Conservation (phyloP, 2,888 invertebrate genomes). For the Drosophila hamatofila region DNA sequence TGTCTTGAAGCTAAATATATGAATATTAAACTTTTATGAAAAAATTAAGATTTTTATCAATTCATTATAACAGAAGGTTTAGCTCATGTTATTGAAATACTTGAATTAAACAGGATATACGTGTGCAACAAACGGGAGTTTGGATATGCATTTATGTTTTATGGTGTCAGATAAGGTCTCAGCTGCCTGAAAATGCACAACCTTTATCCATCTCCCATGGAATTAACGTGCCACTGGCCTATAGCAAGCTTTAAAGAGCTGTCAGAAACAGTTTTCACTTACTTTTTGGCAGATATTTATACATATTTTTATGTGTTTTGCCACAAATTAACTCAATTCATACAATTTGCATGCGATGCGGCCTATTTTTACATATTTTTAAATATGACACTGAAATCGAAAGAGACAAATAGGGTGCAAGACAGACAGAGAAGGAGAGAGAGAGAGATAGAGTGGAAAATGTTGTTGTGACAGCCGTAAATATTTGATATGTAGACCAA, state of each 20-base stretch:
- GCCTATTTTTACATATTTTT: slow-evolving; percentile 9
- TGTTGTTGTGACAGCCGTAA: slow-evolving; percentile 21
- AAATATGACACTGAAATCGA: neutral
- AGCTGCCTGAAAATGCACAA: no score
- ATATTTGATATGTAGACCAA: slow-evolving; percentile 35
- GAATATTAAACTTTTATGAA: neutral
- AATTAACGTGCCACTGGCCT: neutral
- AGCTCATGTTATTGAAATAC: neutral
- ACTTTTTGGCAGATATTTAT: neutral
- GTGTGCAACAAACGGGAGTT: neutral
- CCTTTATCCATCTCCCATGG: neutral
- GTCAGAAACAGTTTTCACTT: neutral
- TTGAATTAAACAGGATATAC: neutral
- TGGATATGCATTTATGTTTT: neutral
- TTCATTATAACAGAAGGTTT: neutral
- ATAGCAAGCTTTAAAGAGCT: neutral
- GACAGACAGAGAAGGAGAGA: neutral
- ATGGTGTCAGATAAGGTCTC: neutral
- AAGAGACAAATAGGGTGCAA: neutral
- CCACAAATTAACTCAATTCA: slow-evolving; percentile 24
- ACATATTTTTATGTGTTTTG: neutral
- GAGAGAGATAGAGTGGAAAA: neutral
- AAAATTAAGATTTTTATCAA: neutral
- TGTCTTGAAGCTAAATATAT: neutral
- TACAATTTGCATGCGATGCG: neutral